Base-by-base conservation (phyloP, 2,888 invertebrate genomes). In the Ennomos erosarius region DNA sequence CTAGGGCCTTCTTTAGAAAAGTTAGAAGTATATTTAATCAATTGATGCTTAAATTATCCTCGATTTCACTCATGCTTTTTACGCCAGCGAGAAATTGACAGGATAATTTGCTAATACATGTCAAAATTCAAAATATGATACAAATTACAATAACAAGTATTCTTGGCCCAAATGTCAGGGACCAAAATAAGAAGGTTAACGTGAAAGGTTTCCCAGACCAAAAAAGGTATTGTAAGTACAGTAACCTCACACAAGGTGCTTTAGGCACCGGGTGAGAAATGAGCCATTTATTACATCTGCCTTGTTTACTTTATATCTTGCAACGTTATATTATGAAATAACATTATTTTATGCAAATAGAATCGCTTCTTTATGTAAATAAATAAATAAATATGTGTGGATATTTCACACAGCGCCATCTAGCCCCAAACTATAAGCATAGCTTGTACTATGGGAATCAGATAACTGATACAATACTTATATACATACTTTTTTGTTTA, bases 241-340 rank as follows among this genome's bases (percentile, higher is more conserved):
- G 68, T 73, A 62, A 67, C 64, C 68, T 64, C 64, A 62, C 60
- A 76, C 84, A 85, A 87, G 83, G 82, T 86, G 83, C 68, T 79
- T 72, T 64, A 57, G 62, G 37, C 56, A 72, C 78, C 84, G 84
- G 84, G 81, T 86, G 85, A 69, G 74, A 71, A 72, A 64, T 61
- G 62, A 57, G 56, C 62, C 58, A 36, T 59, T 59, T 46, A 62
- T 71, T 70, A 68, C 68, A 86, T 84, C 84, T 83, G 85, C 78
- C 65, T 57, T 62, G 66, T 73, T 70, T 65, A 53, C 55, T 67
- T 66, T 48, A 52, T 55, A 43, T 35, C 34, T 52, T 48, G 37
- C 35, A 42, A 9, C 36, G 36, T 38, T 9, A 26, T 45, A 48
- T 11, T 35, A 13, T 26, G 13, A 44, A 26, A 26, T 26, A 26